Base-by-base conservation (phyloP, 1,140 invertebrate genomes). In the Andricus grossulariae region DNA sequence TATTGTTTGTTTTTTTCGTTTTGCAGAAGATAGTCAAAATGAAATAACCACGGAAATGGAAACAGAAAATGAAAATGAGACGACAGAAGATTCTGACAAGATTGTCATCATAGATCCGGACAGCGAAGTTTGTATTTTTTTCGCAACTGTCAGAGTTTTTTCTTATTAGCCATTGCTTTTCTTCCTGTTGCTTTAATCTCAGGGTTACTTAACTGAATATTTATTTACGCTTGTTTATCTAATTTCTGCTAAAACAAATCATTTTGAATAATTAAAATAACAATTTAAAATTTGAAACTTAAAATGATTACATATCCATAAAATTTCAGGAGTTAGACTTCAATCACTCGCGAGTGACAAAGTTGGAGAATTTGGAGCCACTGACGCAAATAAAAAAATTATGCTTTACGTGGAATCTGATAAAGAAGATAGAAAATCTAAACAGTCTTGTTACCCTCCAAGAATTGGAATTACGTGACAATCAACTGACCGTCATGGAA, bases 381-480 rank as follows among this genome's bases (percentile, higher is more conserved):
- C 86, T 98, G 15, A 93, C 89, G 19, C 93, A 94, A 79, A 93
- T 97, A 50, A 94, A 98, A 92, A 95, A 94, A 83, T 90, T 98
- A 50, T 98, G 95, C 87, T 92, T 99, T 25, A 94, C 98, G 60
- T 98, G 98, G 96, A 99, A 99, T 92, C 92, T 98, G 0, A 97
- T 99, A 13, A 98, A 96, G 83, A 97, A 97, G 86, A 99, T 99
- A 86, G 97, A 98, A 89, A 97, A 98, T 90, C 88, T 98, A 21
- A 88, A 94, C 75, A 95, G 92, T 1, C 89, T 98, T 10, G 93
- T 92, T 3, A 97, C 94, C 19, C 91, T 99, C 0, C 93, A 93
- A 66, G 97, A 99, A 87, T 89, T 99, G 72, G 98, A 99, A 85
- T 92, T 99, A 1, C 98, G 99, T 90, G 99, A 99, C 91, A 99